Evolutionary conservation across 2,888 invertebrate genomes (phyloP), one percentile per base, ranked within the genome.

Genomic region (Zeuzera pyrina): DNA sequence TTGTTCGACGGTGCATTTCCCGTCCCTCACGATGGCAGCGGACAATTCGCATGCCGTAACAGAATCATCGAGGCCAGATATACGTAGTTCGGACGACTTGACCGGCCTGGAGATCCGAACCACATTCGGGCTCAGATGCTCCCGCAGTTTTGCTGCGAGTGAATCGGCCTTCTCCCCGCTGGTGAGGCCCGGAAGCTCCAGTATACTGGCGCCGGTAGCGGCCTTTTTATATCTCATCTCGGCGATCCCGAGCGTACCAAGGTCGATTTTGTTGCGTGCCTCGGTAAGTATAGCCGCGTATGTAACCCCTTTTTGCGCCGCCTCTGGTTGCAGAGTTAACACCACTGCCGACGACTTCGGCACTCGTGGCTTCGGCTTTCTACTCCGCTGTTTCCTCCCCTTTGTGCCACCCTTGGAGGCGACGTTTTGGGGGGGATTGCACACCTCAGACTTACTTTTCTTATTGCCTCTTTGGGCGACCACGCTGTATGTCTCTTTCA

Each of bases 201-300:
- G 11, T 1, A 42, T 32, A 1, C 39, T 30, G 3, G 39, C 39
- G 3, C 42, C 42, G 0, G 39, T 39, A 1, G 26, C 30, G 2
- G 36, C 32, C 3, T 7, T 14, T 6, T 19, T 15, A n/a, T 30
- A 34, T 4, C 31, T 24, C 1, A 42, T 3, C 3, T n/a, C 32
- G 2, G 14, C n/a, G 4, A 42, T 37, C 1, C 34, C 37, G 1
- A 32, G 21, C 2, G 12, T 25, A 1, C 15, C 2, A 1, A 38
- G 14, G 12, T 36, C 33, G 1, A 41, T 27, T 2, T 15, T 10
- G 1, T 13, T 11, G 11, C 29, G 30, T 0, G 38, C 36, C 12
- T 29, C 25, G 0, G 13, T 28, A 3, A 29, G 11, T 3, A 29
- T 12, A 3, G 5, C n/a, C 8, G 29, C 15, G 11, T 11, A 29